Conservation (phyloP, 2,113 vertebrate species). For the Serranochromis macrocephalus region DNA sequence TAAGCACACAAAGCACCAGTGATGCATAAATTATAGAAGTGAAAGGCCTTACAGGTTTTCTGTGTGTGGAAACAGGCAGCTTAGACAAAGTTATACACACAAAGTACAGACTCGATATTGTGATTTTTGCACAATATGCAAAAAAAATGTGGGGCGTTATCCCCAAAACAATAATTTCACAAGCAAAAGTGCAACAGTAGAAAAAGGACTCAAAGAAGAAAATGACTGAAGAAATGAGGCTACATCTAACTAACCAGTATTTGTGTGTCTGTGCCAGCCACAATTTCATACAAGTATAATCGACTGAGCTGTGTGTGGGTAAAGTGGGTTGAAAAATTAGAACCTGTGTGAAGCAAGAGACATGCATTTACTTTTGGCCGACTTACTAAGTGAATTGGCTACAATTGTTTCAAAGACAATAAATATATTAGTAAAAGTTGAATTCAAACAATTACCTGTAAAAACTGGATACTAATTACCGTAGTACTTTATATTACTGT, state of each 20-base stretch:
- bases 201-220: not conserved
- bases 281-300: not conserved
- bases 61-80: not conserved
- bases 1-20: not conserved
- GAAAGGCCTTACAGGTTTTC: not conserved
- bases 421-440: not conserved
- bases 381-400: not conserved
- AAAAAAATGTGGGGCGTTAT: fast-evolving
- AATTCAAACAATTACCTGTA: not conserved
- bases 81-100: not conserved
- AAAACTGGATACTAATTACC: not conserved
- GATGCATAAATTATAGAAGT: not conserved
- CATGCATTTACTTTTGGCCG: not conserved
- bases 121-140: not conserved
- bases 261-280: not conserved
- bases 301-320: not conserved
- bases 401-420: not conserved
- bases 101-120: not conserved
- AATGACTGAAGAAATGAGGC: not conserved
- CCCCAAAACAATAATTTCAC: not conserved
- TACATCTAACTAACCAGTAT: not conserved
- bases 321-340: not conserved
- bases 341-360: not conserved
- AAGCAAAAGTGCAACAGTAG: not conserved
- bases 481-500: not conserved